phyloP scores from a whole-genome alignment of 2,113 vertebrate species.

The Hydropotes inermis region DNA sequence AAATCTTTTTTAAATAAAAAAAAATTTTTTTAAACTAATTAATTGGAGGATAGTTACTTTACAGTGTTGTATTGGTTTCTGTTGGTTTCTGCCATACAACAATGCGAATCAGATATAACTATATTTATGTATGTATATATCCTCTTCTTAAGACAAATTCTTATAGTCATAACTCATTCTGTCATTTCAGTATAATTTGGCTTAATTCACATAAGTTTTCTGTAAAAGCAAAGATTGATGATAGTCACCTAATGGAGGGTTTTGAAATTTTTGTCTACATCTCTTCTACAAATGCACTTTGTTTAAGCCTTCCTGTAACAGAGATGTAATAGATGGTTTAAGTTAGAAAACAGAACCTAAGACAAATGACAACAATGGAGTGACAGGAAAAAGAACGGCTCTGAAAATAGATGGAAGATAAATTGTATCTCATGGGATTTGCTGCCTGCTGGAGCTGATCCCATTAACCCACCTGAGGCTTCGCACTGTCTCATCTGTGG shows the following conservation, averaged over 20 bases:
- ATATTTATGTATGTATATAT: background rate
- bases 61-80: background rate
- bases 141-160: background rate
- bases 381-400: conserved; percentile 72
- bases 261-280: background rate
- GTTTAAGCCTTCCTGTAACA: conserved; percentile 68
- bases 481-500: conserved; percentile 67
- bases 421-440: conserved; percentile 74
- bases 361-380: conserved; percentile 65
- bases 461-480: conserved; percentile 77
- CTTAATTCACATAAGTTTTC: background rate
- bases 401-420: conserved; percentile 76
- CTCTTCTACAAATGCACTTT: conserved; percentile 29
- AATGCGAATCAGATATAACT: background rate
- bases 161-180: background rate
- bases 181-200: background rate
- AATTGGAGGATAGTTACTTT: background rate
- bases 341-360: conserved; percentile 67
- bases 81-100: background rate
- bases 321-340: conserved; percentile 59
- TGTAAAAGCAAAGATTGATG: background rate
- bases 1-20: background rate
- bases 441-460: conserved; percentile 75
- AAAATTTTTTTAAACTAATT: background rate
- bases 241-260: background rate